Base-by-base conservation (phyloP, 2,113 vertebrate genomes). In the western clawed frog (Xenopus tropicalis) region DNA sequence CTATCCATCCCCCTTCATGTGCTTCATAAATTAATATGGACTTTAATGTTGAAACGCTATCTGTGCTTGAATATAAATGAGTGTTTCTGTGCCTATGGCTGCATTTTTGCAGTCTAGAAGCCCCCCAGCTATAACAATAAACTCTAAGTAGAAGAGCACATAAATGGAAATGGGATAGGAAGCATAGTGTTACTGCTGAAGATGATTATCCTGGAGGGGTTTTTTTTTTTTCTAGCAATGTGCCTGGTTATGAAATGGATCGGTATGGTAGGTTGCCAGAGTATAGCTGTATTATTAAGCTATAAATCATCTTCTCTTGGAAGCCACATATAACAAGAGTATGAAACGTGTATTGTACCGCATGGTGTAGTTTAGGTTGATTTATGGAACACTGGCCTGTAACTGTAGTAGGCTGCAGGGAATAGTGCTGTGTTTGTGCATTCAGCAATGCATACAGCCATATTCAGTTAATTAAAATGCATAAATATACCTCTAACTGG, bases 271-370 rank as follows among this genome's bases (percentile, higher is more conserved):
- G 58, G 25, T 77, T 78, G 70, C 54, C 54, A 48, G 20, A 79
- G 77, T 57, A 51, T 69, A 69, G 25, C 56, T 58, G 70, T 1
- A 4, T 80, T 82, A 82, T 77, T 79, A 80, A 80, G 59, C 57
- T 51, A 59, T 43, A 66, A 74, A 78, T 77, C 72, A 43, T n/a
- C 44, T 72, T 71, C 66, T 62, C 66, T 56, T 69, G 66, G 44
- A 42, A 76, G 48, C 46, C 7, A 29, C 58, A 63, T 43, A 69
- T 29, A 75, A 43, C 57, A 8, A 62, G 22, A 62, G 66, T 57
- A 74, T 51, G 65, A 51, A 68, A 42, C 43, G 69, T 43, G 25
- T 69, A 76, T 69, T 66, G 73, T 9, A 37, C 29, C 29, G 29
- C 29, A 37, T 37, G 29, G 29, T 59, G 63, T 76, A 42, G 59